Evolutionary conservation across 2,113 vertebrate species (phyloP), one percentile per base, ranked within the genome.

Genomic region (Alethe diademata): DNA sequence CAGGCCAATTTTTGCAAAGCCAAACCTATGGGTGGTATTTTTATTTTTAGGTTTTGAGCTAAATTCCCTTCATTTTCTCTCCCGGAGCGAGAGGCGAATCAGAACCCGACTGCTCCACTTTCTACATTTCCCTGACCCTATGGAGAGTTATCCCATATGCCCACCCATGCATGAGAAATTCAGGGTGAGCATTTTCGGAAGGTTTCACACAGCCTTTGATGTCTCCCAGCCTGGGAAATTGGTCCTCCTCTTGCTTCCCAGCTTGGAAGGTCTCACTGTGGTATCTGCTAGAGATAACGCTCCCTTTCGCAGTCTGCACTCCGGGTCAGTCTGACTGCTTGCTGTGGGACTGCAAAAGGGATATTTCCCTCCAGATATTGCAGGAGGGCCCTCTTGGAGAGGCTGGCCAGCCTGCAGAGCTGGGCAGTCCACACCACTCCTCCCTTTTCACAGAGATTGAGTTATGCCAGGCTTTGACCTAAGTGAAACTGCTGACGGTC

Each of bases 171-270:
- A 93, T 96, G 96, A 90, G 94, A 96, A 96, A 83, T 88, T 92
- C 75, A 90, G 93, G 75, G 92, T 92, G 82, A 97, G 82, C 79
- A 80, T 96, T 95, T 95, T 95, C 86, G 5, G 88, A 95, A 96
- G 95, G 93, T 96, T 96, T 97, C 93, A 96, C 96, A 96, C 88
- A 93, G 94, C 60, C 88, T 97, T 97, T 96, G 96, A 97, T 96
- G 94, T 96, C 74, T 96, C 60, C 70, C 66, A 96, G 94, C 92
- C 88, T 97, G 96, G 95, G 95, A 97, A 94, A 95, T 92, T 28
- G 26, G 90, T 94, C 56, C 88, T 83, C 53, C 85, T 96, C 8
- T 81, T 88, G 81, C 95, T 96, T 96, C 94, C 95, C 93, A 93
- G 88, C 92, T 92, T 88, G 78, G 80, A 96, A 96, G 92, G 90